Base-by-base conservation (phyloP, 2,113 vertebrate species). In the Cochlearius cochlearius region DNA sequence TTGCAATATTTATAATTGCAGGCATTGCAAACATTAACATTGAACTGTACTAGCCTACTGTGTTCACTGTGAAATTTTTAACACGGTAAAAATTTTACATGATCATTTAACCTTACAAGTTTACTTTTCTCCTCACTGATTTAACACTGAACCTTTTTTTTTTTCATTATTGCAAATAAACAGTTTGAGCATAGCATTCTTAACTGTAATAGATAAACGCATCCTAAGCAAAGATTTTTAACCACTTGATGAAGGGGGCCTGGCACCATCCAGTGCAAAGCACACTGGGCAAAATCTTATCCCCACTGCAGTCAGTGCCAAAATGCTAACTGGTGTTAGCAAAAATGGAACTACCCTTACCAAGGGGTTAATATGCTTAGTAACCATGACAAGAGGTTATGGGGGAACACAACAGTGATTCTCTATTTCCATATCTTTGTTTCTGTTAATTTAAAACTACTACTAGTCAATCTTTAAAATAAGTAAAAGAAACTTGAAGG, bases 401-500 rank as follows among this genome's bases (percentile, higher is more conserved):
- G 52, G 63, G 49, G 74, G 62, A 87, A 74, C 73, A 91, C 83
- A 69, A 22, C n/a, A 82, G 62, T 89, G 89, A 88, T 94, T 82
- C 93, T 84, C 91, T 87, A 21, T 91, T 94, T 76, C 87, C 88
- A 30, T 77, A 55, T 84, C 34, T 86, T 94, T 88, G 16, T 94
- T 96, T 97, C 73, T 96, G 80, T 97, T 96, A 93, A 95, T 96
- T 95, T 95, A 96, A 97, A 97, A 96, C 69, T 95, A 94, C 90
- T 96, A 96, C 79, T 96, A 83, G 87, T 95, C 88, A 93, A 80
- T 91, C 82, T 92, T 91, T 96, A 92, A 92, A 91, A 93, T 77
- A 96, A 96, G 91, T 94, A 96, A 95, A 94, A 95, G 89, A 98
- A 97, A 98, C 98, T 98, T 98, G 98, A 98, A 98, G 96, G 96